Percentiles rank a stretch among this genome's conserved stretches.
phyloP scores from a whole-genome alignment of 2,113 vertebrate species.

The Mesembrinibis cayennensis region DNA sequence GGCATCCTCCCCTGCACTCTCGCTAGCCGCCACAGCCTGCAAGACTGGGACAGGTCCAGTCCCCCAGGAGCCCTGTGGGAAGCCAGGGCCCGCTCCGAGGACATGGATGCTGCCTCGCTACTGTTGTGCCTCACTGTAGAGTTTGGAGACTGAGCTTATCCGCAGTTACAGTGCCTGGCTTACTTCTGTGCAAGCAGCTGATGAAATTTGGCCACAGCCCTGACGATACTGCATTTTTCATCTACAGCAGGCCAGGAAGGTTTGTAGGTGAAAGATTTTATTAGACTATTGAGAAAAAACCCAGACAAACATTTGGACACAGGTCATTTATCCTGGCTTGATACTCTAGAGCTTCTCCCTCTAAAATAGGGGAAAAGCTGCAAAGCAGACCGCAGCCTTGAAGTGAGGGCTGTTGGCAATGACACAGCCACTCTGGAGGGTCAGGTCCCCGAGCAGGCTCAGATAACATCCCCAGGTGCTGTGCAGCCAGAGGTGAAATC shows the following conservation, averaged over 20 bases:
- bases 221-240: neutral
- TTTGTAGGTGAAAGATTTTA: neutral
- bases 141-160: neutral
- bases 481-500: neutral
- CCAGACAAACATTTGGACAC: neutral
- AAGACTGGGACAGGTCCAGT: neutral
- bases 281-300: neutral
- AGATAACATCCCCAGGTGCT: rapidly evolving
- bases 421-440: neutral
- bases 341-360: neutral
- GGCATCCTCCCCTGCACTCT: neutral
- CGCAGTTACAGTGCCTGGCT: neutral
- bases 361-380: neutral
- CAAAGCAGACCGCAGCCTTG: neutral
- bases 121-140: neutral
- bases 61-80: neutral
- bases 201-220: neutral
- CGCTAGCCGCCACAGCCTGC: rapidly evolving
- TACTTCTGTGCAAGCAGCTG: neutral
- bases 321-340: neutral
- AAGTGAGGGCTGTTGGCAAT: neutral
- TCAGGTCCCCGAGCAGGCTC: neutral
- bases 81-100: rapidly evolving
- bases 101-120: rapidly evolving
- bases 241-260: neutral